These are phyloP conservation scores for Potorous gilbertii DNA, from an alignment of 2,797 vertebrate genomes.

Conservation along the genomic window DNA sequence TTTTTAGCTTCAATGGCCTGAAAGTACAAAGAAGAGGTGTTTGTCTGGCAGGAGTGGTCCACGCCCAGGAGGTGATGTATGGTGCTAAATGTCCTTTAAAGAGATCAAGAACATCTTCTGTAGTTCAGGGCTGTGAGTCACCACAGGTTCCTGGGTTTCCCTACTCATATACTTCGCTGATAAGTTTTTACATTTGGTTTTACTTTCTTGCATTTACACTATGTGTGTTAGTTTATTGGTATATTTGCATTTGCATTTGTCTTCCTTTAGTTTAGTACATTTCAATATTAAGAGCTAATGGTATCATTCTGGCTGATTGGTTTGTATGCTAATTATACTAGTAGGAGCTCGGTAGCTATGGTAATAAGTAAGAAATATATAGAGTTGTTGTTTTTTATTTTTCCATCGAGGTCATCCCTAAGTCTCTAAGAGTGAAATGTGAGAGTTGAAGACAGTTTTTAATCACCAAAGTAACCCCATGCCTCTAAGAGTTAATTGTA, in stretches of 20 bases:
- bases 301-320: neutral
- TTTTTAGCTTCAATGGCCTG: neutral
- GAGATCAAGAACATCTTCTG: neutral
- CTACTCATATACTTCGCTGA: neutral
- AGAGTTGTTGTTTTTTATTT: neutral
- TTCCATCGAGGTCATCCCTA: neutral
- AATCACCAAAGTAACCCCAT: too few species aligned
- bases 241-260: neutral
- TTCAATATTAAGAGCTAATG: neutral
- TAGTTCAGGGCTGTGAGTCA: neutral
- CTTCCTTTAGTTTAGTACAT: neutral
- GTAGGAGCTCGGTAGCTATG: neutral
- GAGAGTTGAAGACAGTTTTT: neutral
- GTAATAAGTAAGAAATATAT: neutral
- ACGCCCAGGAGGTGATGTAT: neutral
- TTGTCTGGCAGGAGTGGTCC: neutral
- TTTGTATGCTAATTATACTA: neutral
- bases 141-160: neutral
- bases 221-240: neutral
- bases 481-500: neutral
- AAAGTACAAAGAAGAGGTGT: neutral
- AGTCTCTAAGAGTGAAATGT: neutral
- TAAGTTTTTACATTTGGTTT: neutral
- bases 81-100: neutral
- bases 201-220: neutral